Base-by-base conservation (phyloP, 1,140 invertebrate genomes). In the Aricia agestis region DNA sequence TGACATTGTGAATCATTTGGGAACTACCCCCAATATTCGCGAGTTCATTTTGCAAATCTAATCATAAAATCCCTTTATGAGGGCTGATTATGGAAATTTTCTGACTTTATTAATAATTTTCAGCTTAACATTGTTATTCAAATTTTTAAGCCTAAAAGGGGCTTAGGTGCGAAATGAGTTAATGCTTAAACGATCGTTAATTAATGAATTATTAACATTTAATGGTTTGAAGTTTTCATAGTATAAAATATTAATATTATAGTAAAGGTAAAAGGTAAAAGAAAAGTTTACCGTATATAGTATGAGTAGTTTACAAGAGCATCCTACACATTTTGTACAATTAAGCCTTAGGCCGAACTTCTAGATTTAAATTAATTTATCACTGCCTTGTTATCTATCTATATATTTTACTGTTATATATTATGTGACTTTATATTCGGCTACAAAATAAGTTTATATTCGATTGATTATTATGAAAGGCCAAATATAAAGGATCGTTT, bases 11-110 rank as follows among this genome's bases (percentile, higher is more conserved):
- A 15, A 15, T 9, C 13, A 52, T 15, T 52, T 52, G 9, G 5
- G 45, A 52, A 52, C 11, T 52, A 36, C 59, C 59, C 59, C 13
- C 18, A 19, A 5, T 1, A 7, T 25, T 6, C 59, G 19, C 17
- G 59, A 63, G 17, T 25, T 63, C 45, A 71, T 36, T 52, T 57
- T 7, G 42, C 3, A 61, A 59, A 67, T 71, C 66, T 67, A 36
- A 57, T 71, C 36, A 71, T 31, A 41, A 67, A 63, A 10, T 17
- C 31, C 58, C 32, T 41, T 69, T 69, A 19, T 69, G 57, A 41
- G 61, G 58, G 68, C 59, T 63, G 42, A 69, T 69, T 69, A 69
- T 69, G 32, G 17, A 69, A 69, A 69, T 13, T 69, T 61, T 69
- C 6, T 61, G 18, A 61, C 68, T 69, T 61, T 63, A 69, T 61